Evolutionary conservation across 2,797 vertebrate genomes (phyloP).

Genomic region (Falco peregrinus): DNA sequence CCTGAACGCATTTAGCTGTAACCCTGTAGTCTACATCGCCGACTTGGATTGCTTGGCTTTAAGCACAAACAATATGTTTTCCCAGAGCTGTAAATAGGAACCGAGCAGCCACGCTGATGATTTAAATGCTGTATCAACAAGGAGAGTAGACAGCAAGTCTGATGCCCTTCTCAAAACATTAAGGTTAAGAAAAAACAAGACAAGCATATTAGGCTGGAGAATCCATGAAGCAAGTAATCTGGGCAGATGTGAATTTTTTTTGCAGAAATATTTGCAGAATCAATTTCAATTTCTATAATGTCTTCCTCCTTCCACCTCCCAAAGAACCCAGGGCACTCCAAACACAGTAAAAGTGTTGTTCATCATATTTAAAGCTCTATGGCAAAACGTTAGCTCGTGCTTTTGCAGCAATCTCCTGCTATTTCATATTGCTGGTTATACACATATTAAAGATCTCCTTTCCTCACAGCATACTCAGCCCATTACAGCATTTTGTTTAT

Average conservation of each 20-base stretch:
- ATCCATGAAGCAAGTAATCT: background rate
- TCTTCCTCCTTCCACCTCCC: background rate
- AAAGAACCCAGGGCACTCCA: background rate
- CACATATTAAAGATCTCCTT: background rate
- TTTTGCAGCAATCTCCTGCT: background rate
- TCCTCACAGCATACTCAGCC: background rate
- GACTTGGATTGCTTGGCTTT: background rate
- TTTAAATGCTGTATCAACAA: background rate
- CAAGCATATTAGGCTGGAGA: background rate
- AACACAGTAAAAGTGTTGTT: background rate
- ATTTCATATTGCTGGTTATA: background rate
- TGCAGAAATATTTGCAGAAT: background rate
- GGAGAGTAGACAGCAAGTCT: slow-evolving; percentile 43
- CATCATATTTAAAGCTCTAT: background rate
- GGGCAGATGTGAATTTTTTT: background rate
- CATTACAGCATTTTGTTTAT: background rate
- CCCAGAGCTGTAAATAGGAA: slow-evolving; percentile 49
- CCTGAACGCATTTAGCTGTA: background rate
- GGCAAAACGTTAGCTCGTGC: background rate
- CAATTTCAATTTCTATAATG: background rate
- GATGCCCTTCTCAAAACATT: background rate
- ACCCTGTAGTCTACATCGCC: background rate
- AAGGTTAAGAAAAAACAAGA: slow-evolving; percentile 6
- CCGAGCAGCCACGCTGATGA: background rate
- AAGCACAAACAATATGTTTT: slow-evolving; percentile 13